Evolutionary conservation across 2,113 vertebrate species (phyloP).

Genomic region (Syngnathus scovelli): DNA sequence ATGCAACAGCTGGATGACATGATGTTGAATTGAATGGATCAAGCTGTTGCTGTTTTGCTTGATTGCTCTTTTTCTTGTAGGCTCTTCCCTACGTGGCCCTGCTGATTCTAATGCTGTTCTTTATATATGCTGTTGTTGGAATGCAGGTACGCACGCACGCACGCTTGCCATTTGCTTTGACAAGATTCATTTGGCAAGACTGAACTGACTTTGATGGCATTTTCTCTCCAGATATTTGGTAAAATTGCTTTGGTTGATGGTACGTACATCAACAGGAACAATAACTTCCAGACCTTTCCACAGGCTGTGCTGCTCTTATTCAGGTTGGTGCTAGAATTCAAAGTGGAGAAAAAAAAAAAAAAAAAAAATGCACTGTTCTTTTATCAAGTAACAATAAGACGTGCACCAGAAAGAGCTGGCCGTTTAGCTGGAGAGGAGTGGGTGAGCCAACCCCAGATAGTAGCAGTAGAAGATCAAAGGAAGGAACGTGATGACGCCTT

Average conservation of each 20-base stretch:
- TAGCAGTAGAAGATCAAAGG: not conserved
- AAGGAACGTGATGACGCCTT: not conserved
- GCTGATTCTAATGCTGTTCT: conserved; percentile 83
- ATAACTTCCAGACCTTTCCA: conserved; percentile 98
- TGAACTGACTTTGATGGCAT: not conserved
- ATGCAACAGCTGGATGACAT: no score
- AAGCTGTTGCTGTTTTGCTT: not conserved
- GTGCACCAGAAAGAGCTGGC: no score
- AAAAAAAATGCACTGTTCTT: no score
- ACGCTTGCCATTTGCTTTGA: not conserved
- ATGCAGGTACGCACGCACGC: conserved; percentile 82
- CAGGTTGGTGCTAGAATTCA: conserved; percentile 70
- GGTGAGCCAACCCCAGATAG: not conserved
- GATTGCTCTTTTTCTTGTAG: not conserved
- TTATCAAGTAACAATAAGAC: no score
- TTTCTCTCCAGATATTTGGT: conserved; percentile 83
- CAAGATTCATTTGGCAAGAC: not conserved
- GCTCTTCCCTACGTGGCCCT: conserved; percentile 1
- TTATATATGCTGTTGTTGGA: conserved; percentile 97
- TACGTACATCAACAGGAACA: conserved; percentile 92
- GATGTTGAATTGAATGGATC: not conserved
- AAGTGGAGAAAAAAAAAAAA: not conserved
- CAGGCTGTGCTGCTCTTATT: conserved; percentile 93
- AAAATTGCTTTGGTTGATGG: conserved; percentile 90
- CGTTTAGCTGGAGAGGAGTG: not conserved